Conservation (phyloP, 2,113 vertebrate genomes). For the Colinus virginianus region DNA sequence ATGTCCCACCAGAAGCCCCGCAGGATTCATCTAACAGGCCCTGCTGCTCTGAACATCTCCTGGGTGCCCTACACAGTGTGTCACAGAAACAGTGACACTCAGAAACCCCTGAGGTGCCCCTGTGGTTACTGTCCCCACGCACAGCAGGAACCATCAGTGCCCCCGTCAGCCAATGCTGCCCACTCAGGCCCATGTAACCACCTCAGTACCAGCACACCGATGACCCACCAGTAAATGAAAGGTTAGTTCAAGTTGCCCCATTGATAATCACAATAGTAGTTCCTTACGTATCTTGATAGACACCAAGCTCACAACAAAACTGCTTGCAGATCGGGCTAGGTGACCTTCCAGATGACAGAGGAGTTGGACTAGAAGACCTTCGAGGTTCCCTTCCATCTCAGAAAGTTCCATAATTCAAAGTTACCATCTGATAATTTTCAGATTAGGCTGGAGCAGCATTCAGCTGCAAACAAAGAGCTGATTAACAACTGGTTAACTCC, state of each 20-base stretch:
- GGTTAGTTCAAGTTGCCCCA: fast-evolving
- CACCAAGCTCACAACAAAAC: neutral
- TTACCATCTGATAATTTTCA: neutral
- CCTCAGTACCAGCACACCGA: neutral
- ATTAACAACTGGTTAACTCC: slow-evolving; percentile 42
- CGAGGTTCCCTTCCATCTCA: no score
- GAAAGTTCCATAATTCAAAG: neutral
- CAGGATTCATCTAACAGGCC: neutral
- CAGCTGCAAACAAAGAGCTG: neutral
- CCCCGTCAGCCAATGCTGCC: fast-evolving
- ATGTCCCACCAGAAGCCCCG: neutral
- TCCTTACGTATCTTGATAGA: neutral
- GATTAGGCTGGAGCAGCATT: neutral
- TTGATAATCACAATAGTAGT: neutral
- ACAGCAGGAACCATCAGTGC: neutral
- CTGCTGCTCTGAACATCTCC: neutral
- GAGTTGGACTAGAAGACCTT: no score
- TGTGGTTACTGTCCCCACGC: fast-evolving
- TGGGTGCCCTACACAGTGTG: fast-evolving
- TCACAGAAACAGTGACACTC: neutral
- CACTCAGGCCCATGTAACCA: neutral
- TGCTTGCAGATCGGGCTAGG: fast-evolving
- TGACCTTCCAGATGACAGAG: no score
- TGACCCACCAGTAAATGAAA: neutral
- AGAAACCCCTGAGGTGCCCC: fast-evolving